Percentiles rank a stretch among this genome's conserved stretches.
These are phyloP conservation scores for Galagoides demidoff DNA, from an alignment of 2,797 vertebrate genomes.

Conservation along the genomic window DNA sequence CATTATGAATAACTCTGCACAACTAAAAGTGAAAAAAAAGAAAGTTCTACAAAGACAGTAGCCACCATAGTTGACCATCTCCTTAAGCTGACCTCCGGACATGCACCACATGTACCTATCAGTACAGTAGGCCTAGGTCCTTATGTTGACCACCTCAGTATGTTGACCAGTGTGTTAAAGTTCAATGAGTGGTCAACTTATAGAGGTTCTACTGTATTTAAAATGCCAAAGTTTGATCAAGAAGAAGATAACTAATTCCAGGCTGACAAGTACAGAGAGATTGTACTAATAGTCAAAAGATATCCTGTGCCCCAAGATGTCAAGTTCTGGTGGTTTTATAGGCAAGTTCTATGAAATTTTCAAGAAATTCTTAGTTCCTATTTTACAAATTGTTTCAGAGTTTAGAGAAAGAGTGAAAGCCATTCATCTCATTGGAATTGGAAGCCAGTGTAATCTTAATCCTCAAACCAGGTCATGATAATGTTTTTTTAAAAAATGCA, in stretches of 20 bases:
- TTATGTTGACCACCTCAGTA: too few relatives aligned
- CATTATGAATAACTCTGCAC: background rate
- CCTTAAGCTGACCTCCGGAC: too few relatives aligned
- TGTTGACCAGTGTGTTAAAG: too few relatives aligned
- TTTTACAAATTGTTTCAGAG: constrained; percentile 24
- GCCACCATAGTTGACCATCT: too few relatives aligned
- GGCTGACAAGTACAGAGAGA: background rate
- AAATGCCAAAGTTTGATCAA: constrained; percentile 22
- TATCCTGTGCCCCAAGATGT: background rate
- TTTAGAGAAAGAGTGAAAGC: background rate
- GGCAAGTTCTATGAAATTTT: constrained; percentile 21
- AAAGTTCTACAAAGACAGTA: background rate
- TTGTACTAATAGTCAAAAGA: constrained; percentile 9
- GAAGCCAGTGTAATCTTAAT: constrained; percentile 11
- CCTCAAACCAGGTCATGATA: background rate
- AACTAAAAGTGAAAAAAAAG: constrained; percentile 10
- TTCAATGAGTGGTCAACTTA: too few relatives aligned
- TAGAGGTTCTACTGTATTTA: background rate
- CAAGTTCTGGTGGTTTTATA: background rate
- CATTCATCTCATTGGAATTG: constrained; percentile 23
- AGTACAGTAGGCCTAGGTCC: too few relatives aligned
- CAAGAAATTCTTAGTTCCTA: background rate
- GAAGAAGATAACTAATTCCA: constrained; percentile 10
- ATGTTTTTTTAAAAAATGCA: background rate
- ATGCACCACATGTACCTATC: too few relatives aligned